Base-by-base conservation (phyloP, 2,113 vertebrate genomes). In the Lepidothrix coronata region DNA sequence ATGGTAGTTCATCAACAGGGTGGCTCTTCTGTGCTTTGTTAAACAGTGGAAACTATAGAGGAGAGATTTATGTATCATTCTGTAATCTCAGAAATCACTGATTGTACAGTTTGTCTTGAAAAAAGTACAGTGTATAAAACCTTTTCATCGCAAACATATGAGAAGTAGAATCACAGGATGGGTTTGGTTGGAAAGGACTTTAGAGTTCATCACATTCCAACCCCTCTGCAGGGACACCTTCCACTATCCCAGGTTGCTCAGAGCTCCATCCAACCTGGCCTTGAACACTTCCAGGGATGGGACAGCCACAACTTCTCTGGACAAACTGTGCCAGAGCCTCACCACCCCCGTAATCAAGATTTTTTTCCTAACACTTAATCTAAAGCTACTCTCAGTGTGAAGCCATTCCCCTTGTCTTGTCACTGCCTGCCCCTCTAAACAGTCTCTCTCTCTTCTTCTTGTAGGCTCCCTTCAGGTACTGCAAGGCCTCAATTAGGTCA, bases 181-280 rank as follows among this genome's bases (percentile, higher is more conserved):
- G 23, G 28, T 16, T n/a, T 20, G 31, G 54, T n/a, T 75, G 70
- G 24, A 61, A 89, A 30, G 16, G 28, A 37, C 16, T 12, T 61
- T 11, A n/a, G 46, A 82, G 8, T 3, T 30, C 8, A 41, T 61
- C 20, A 61, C 28, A 8, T 25, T 39, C 15, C 27, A 44, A 66
- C 3, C 4, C 2, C 20, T 7, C 3, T 68, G 11, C 27, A 44
- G 51, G 7, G 28, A 54, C 27, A 67, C 7, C 20, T 39, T 20
- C 2, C 24, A 17, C 8, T 5, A 6, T 2, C 3, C 39, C 46
- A 68, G 46, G 13, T 0, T 82, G n/a, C 9, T 68, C 17, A 9
- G 7, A 75, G 20, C 14, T 8, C 24, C 0, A 0, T 31, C n/a
- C 24, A 46, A 0, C 12, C 10, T 11, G 23, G 28, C 19, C 7